Conservation (phyloP, 2,888 invertebrate species). For the Cyclophora albipunctata region DNA sequence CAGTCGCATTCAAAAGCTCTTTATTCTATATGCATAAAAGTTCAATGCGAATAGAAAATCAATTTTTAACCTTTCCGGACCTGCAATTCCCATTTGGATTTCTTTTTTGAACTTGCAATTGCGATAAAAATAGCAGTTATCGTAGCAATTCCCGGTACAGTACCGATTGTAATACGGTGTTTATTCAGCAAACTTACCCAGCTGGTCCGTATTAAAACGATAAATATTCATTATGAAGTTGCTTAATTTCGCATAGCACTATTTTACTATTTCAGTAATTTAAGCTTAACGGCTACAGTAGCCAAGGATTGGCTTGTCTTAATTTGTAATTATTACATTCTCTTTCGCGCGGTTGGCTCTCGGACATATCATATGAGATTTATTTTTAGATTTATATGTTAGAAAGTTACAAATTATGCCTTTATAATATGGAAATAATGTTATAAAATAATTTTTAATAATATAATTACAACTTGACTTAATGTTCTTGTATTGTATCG, state of each 20-base stretch:
- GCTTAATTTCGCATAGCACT: constrained; percentile 65
- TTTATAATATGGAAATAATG: too few species aligned
- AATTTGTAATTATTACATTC: constrained; percentile 21
- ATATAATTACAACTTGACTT: too few species aligned
- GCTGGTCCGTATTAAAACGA: constrained; percentile 67
- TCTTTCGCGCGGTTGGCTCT: constrained; percentile 6
- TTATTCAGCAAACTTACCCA: constrained; percentile 40
- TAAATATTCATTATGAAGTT: constrained; percentile 73
- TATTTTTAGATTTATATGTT: constrained; percentile 7
- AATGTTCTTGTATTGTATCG: too few species aligned
- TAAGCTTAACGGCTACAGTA: constrained; percentile 47
- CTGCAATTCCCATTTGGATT: constrained; percentile 2
- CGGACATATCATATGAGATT: constrained; percentile 13
- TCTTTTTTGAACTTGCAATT: constrained; percentile 13
- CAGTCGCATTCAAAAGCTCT: too few species aligned
- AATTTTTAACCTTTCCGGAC: too few species aligned
- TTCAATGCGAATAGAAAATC: too few species aligned
- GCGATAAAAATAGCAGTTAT: constrained; percentile 46
- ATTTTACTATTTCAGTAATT: constrained; percentile 67
- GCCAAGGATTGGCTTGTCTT: constrained; percentile 24
- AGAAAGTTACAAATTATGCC: neutral
- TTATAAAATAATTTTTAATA: too few species aligned
- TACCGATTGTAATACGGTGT: constrained; percentile 49
- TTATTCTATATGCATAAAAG: too few species aligned
- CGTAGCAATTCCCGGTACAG: constrained; percentile 50